phyloP scores from a whole-genome alignment of 2,888 invertebrate species.

The Fragum whitleyi region DNA sequence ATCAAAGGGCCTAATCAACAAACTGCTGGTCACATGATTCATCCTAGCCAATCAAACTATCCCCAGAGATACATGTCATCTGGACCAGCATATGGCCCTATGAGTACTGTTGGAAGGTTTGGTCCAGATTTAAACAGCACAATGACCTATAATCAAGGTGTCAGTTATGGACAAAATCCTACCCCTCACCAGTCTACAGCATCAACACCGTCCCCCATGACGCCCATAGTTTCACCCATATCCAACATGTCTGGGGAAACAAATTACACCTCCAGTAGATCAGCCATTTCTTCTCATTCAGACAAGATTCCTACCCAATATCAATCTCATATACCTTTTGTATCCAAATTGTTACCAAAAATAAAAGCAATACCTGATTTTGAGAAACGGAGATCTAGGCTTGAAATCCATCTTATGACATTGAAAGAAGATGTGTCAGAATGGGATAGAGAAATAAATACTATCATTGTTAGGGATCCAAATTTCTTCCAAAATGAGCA shows the following conservation, averaged over 20 bases:
- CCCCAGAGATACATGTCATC: neutral
- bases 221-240: neutral
- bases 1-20: neutral
- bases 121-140: neutral
- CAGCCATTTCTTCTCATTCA: neutral
- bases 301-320: neutral
- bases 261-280: conserved; percentile 15
- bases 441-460: conserved; percentile 66
- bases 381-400: conserved; percentile 66
- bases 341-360: conserved; percentile 59
- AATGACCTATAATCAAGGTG: neutral
- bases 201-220: conserved; percentile 1
- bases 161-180: neutral
- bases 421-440: conserved; percentile 70
- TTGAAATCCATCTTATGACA: conserved; percentile 66
- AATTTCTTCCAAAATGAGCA: conserved; percentile 73
- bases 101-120: neutral
- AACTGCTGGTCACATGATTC: conserved; percentile 5
- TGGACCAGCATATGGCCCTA: neutral
- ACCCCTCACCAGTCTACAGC: neutral
- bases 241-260: neutral
- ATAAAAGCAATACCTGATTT: conserved; percentile 66
- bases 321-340: neutral
- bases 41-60: conserved; percentile 15
- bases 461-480: conserved; percentile 65